Conservation (phyloP, 2,888 invertebrate genomes). For the Caenorhabditis wallacei region DNA sequence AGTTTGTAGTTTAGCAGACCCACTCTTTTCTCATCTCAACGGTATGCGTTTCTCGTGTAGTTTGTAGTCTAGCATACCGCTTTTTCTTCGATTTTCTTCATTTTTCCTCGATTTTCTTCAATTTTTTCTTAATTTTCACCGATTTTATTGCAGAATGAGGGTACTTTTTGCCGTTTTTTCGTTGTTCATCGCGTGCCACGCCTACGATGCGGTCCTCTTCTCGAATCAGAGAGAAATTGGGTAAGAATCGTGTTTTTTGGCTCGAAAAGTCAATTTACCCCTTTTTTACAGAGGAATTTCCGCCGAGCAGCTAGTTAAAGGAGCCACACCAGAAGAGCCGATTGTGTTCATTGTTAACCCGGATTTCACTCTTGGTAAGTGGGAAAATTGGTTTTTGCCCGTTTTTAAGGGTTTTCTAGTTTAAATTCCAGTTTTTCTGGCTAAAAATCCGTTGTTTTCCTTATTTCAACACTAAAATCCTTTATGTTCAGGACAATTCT, state of each 20-base stretch:
- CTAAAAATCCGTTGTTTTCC: background rate
- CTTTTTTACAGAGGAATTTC: slow-evolving; percentile 32
- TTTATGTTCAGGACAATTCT: slow-evolving; percentile 69
- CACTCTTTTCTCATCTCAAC: too few relatives aligned
- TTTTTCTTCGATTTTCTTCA: background rate
- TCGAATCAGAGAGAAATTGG: slow-evolving; percentile 68
- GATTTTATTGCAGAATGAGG: slow-evolving; percentile 66
- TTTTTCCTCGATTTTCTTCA: background rate
- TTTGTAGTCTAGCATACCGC: too few relatives aligned
- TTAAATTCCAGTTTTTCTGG: too few relatives aligned
- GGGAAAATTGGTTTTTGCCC: background rate
- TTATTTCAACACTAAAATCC: background rate
- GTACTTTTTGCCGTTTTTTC: slow-evolving; percentile 68
- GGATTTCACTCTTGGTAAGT: slow-evolving; percentile 73
- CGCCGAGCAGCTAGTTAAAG: slow-evolving; percentile 60
- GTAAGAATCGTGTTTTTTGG: slow-evolving; percentile 52
- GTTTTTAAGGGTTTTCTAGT: too few relatives aligned
- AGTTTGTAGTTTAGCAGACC: too few relatives aligned
- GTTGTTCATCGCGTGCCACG: slow-evolving; percentile 57
- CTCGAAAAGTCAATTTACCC: slow-evolving; percentile 1
- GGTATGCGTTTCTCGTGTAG: too few relatives aligned
- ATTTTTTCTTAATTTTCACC: background rate
- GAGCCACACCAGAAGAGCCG: slow-evolving; percentile 69
- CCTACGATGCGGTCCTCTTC: slow-evolving; percentile 75
- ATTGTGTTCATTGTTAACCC: slow-evolving; percentile 73